These are phyloP conservation scores for Caerostris darwini DNA, from an alignment of 1,140 invertebrate species.

Conservation along the genomic window DNA sequence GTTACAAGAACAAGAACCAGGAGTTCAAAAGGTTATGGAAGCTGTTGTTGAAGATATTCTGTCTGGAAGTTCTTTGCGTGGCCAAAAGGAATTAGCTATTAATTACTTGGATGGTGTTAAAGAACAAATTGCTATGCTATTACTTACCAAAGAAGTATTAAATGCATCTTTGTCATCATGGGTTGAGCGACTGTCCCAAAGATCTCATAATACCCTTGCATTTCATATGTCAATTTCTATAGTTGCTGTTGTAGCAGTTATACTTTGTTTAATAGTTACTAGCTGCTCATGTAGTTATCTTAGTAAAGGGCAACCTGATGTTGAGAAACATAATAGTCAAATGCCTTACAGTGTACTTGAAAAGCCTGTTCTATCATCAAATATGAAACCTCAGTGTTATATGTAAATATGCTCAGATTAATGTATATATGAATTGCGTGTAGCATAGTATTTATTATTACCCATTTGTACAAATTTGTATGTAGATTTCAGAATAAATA, in stretches of 20 bases:
- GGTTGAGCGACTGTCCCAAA: slow-evolving; percentile 70
- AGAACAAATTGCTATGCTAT: slow-evolving; percentile 76
- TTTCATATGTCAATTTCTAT: slow-evolving; percentile 78
- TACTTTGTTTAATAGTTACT: slow-evolving; percentile 77
- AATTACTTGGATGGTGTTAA: slow-evolving; percentile 76
- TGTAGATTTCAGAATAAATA: slow-evolving; percentile 65
- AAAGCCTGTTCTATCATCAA: slow-evolving; percentile 58
- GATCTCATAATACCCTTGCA: slow-evolving; percentile 77
- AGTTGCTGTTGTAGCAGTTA: slow-evolving; percentile 76
- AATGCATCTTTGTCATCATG: slow-evolving; percentile 74
- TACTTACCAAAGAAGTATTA: slow-evolving; percentile 77
- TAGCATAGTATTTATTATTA: slow-evolving; percentile 69
- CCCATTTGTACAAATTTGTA: slow-evolving; percentile 70
- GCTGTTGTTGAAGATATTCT: slow-evolving; percentile 74
- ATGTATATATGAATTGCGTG: slow-evolving; percentile 35
- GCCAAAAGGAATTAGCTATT: slow-evolving; percentile 67
- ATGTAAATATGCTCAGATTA: slow-evolving; percentile 61
- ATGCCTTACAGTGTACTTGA: slow-evolving; percentile 66
- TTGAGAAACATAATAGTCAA: slow-evolving; percentile 67
- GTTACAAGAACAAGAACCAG: slow-evolving; percentile 76
- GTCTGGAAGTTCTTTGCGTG: slow-evolving; percentile 63
- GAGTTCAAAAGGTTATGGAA: slow-evolving; percentile 62
- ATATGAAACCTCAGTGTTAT: slow-evolving; percentile 78
- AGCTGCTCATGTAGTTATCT: slow-evolving; percentile 75
- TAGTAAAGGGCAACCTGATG: slow-evolving; percentile 69